Evolutionary conservation across 2,888 invertebrate genomes (phyloP).

Genomic region (Pantelozetes paolii): DNA sequence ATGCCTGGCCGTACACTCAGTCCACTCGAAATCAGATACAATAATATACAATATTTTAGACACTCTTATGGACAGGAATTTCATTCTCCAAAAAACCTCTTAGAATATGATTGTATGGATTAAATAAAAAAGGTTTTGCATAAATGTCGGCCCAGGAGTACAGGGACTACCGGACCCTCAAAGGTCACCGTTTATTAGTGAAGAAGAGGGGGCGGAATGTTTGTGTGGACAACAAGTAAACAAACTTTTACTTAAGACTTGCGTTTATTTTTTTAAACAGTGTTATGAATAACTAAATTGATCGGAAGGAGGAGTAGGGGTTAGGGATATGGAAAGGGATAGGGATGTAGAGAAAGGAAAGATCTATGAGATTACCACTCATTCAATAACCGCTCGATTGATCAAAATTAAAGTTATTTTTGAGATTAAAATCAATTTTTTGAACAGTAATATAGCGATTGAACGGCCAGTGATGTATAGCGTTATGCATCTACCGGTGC

Average conservation of each 20-base stretch:
- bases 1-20: neutral
- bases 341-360: neutral
- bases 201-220: conserved; percentile 3
- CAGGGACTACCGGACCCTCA: neutral
- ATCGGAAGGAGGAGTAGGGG: neutral
- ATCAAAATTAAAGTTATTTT: conserved; percentile 15
- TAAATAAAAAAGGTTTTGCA: neutral
- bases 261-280: neutral
- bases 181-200: conserved; percentile 8
- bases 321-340: neutral
- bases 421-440: conserved; percentile 5
- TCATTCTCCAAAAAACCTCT: neutral
- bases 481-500: too few relatives aligned
- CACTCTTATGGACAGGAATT: conserved; percentile 5
- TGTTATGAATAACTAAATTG: neutral
- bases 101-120: too few relatives aligned
- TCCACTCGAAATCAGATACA: conserved; percentile 24
- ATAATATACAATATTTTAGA: neutral
- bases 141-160: neutral
- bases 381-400: neutral
- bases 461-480: too few relatives aligned
- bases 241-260: conserved; percentile 21
- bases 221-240: conserved; percentile 7
- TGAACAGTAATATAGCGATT: neutral
- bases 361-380: neutral